phyloP scores from a whole-genome alignment of 2,888 invertebrate species.

The Pasiphila rectangulata region DNA sequence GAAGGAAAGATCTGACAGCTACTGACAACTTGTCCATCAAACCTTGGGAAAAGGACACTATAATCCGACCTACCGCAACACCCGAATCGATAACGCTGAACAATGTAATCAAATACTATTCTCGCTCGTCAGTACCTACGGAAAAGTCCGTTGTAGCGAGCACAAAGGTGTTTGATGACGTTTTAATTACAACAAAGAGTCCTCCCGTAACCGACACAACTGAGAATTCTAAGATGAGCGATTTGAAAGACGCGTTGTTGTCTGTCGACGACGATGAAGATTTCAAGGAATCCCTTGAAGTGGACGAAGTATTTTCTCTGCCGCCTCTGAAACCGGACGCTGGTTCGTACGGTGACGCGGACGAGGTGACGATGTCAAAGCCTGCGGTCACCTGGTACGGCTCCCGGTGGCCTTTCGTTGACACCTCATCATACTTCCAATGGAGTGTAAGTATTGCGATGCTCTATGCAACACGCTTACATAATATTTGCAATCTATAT shows the following conservation, averaged over 20 bases:
- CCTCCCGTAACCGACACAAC: constrained; percentile 54
- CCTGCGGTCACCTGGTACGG: constrained; percentile 81
- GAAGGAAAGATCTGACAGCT: constrained; percentile 54
- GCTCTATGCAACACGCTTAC: constrained; percentile 33
- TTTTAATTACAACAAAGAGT: constrained; percentile 62
- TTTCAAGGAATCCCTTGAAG: constrained; percentile 70
- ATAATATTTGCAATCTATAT: constrained; percentile 38
- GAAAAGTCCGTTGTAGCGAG: constrained; percentile 52
- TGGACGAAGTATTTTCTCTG: constrained; percentile 71
- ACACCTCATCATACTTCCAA: constrained; percentile 84
- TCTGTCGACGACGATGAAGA: constrained; percentile 74
- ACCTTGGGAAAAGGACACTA: constrained; percentile 68
- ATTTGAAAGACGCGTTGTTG: constrained; percentile 69
- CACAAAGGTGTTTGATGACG: constrained; percentile 61
- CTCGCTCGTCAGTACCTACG: constrained; percentile 50
- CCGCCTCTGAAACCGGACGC: constrained; percentile 66
- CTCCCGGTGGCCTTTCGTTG: constrained; percentile 83
- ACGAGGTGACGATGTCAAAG: constrained; percentile 70
- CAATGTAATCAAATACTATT: constrained; percentile 58
- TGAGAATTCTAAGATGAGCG: constrained; percentile 56
- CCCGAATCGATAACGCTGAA: constrained; percentile 60
- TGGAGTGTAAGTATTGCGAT: constrained; percentile 81
- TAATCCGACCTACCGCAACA: constrained; percentile 63
- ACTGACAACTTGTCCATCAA: constrained; percentile 62
- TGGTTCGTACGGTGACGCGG: constrained; percentile 52